Percentiles rank a stretch among this genome's conserved stretches.
phyloP scores from a whole-genome alignment of 1,140 invertebrate genomes.

The Drosophila suzukii region DNA sequence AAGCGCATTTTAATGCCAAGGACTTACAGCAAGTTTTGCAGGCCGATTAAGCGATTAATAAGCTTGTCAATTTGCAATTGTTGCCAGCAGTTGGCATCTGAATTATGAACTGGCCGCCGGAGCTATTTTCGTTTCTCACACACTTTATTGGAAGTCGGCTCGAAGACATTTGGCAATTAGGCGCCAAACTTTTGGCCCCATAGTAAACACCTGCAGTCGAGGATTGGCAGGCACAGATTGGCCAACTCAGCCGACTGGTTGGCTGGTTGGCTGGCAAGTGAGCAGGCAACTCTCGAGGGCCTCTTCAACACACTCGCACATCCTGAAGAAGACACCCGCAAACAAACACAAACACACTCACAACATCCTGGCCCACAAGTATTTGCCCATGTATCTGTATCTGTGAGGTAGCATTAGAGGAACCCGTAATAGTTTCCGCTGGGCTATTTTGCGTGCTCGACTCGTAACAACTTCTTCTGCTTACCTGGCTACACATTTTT shows the following conservation, averaged over 20 bases:
- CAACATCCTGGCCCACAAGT: constrained; percentile 23
- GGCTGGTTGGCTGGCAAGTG: constrained; percentile 26
- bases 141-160: constrained; percentile 54
- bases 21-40: constrained; percentile 78
- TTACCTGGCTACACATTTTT: constrained; percentile 82
- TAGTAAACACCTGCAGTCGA: constrained; percentile 67
- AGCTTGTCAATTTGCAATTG: constrained; percentile 82
- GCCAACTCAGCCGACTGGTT: constrained; percentile 31
- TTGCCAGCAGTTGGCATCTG: constrained; percentile 66
- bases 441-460: constrained; percentile 55
- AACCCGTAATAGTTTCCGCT: constrained; percentile 55
- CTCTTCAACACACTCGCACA: constrained; percentile 56
- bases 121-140: constrained; percentile 39
- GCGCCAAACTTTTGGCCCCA: constrained; percentile 27
- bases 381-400: constrained; percentile 27
- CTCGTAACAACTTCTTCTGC: constrained; percentile 64
- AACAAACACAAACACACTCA: constrained; percentile 12
- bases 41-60: constrained; percentile 82
- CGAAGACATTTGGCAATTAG: constrained; percentile 70
- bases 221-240: constrained; percentile 52
- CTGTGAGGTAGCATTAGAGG: constrained; percentile 45
- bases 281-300: constrained; percentile 68
- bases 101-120: constrained; percentile 70
- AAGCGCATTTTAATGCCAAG: constrained; percentile 68
- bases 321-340: constrained; percentile 8